Evolutionary conservation across 2,888 invertebrate species (phyloP).

Genomic region (Hylaea fasciaria): DNA sequence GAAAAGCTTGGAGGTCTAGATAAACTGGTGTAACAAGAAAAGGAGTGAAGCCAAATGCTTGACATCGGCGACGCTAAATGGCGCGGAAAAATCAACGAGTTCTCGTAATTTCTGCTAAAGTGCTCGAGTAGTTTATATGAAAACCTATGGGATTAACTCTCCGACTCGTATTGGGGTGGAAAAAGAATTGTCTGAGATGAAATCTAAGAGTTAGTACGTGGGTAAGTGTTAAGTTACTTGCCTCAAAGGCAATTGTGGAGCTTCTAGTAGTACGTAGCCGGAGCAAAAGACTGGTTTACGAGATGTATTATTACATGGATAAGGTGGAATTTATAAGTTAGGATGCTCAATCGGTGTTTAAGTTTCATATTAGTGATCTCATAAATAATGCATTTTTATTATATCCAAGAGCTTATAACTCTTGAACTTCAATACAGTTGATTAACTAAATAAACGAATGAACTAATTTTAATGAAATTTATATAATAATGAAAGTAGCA

Average conservation of each 20-base stretch:
- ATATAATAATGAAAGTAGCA: no score
- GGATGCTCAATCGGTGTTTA: no score
- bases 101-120: constrained; percentile 32
- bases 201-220: constrained; percentile 11
- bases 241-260: neutral
- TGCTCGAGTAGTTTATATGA: constrained; percentile 28
- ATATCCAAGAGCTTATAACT: no score
- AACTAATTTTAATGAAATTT: no score
- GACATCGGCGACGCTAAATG: constrained; percentile 39
- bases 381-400: no score
- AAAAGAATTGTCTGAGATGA: constrained; percentile 15
- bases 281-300: no score
- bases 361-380: no score
- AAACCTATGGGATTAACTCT: constrained; percentile 30
- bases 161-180: constrained; percentile 22
- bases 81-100: constrained; percentile 41
- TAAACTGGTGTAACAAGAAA: constrained; percentile 33
- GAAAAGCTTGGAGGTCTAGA: constrained; percentile 19
- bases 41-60: constrained; percentile 32
- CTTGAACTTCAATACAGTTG: no score
- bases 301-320: no score
- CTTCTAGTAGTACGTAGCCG: neutral
- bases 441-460: no score
- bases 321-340: no score
- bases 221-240: neutral